phyloP scores from a whole-genome alignment of 2,797 vertebrate species.

The Poecilia gillii region DNA sequence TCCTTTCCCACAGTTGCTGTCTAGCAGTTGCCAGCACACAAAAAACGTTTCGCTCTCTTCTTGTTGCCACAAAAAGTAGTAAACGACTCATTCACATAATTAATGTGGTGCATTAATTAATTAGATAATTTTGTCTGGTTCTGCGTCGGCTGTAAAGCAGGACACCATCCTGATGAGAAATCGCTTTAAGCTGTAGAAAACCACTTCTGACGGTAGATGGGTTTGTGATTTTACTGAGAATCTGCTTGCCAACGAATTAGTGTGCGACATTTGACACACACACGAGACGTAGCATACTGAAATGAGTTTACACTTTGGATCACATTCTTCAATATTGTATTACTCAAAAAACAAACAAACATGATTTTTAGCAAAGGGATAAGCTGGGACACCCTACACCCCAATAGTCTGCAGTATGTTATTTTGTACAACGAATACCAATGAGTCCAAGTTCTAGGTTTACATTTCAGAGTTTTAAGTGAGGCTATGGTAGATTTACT shows the following conservation, averaged over 20 bases:
- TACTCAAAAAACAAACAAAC: not conserved
- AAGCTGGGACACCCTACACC: not conserved
- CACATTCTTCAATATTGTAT: not conserved
- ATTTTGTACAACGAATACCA: not conserved
- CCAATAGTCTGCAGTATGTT: not conserved
- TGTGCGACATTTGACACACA: not conserved
- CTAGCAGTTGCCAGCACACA: constrained; percentile 31
- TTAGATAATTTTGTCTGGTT: constrained; percentile 51
- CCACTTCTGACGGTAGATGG: constrained; percentile 15
- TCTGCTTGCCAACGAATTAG: not conserved
- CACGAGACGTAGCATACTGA: not conserved
- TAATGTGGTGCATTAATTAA: constrained; percentile 15
- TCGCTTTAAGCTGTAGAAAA: constrained; percentile 25
- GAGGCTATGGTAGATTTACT: not conserved
- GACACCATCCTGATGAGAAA: constrained; percentile 9
- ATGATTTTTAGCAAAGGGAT: not conserved
- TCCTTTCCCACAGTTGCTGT: constrained; percentile 4
- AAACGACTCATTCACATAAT: constrained; percentile 11
- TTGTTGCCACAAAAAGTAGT: constrained; percentile 31
- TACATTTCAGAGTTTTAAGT: not conserved
- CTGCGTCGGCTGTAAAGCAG: constrained; percentile 22
- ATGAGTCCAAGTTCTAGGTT: not conserved
- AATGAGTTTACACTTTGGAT: not conserved
- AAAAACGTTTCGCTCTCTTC: constrained; percentile 60
- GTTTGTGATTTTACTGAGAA: constrained; percentile 29